Percentiles rank a stretch among this genome's conserved stretches.
phyloP scores from a whole-genome alignment of 1,140 invertebrate species.

The Tetramorium simillimum region DNA sequence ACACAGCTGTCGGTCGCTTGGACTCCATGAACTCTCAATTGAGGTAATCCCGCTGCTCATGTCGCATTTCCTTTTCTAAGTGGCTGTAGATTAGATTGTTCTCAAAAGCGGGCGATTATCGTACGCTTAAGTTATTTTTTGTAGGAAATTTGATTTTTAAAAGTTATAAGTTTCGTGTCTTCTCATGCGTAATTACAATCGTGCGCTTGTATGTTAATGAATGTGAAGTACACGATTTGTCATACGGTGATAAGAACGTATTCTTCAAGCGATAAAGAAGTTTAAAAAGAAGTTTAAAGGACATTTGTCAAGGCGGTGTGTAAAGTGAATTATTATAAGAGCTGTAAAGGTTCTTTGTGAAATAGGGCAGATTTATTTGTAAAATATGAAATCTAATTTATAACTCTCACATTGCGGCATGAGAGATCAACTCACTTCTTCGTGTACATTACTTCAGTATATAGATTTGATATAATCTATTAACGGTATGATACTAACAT shows the following conservation, averaged over 20 bases:
- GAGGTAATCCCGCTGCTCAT: not conserved
- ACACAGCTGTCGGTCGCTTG: not conserved
- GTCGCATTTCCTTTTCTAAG: not conserved
- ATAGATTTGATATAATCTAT: not conserved
- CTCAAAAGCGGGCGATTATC: not conserved
- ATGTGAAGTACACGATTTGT: not conserved
- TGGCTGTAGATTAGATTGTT: not conserved
- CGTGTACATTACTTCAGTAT: not conserved
- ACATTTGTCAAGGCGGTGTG: not conserved
- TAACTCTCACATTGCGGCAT: not conserved
- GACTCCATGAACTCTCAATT: not conserved
- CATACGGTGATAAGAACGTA: not conserved
- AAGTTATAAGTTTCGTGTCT: not conserved
- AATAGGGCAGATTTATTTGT: not conserved
- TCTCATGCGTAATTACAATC: not conserved
- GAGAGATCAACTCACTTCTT: not conserved
- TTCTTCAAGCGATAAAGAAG: not conserved
- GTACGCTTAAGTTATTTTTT: not conserved
- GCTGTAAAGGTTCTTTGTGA: conserved; percentile 7
- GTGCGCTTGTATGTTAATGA: not conserved
- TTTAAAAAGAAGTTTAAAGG: too few species aligned
- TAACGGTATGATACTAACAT: conserved; percentile 30
- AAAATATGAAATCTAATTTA: not conserved
- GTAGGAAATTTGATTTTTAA: not conserved
- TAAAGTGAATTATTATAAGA: not conserved